Conservation (phyloP, 2,113 vertebrate genomes). For the Holacanthus passer region DNA sequence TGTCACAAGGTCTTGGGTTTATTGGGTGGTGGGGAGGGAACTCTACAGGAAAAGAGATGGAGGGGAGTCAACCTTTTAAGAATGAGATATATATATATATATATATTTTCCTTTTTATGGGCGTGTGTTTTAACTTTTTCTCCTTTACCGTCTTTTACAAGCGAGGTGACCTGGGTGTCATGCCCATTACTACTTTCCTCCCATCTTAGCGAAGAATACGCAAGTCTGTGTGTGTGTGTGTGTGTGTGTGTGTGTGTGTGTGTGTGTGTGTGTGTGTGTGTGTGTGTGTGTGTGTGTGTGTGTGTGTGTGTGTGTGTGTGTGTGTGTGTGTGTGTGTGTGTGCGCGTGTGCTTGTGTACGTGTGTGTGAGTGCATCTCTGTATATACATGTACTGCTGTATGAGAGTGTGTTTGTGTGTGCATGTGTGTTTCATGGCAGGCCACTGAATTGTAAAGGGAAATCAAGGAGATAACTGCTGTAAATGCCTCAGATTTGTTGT, state of each 20-base stretch:
- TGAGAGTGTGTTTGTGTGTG: slow-evolving; percentile 55
- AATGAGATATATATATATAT: slow-evolving; percentile 73
- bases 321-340: slow-evolving; percentile 62
- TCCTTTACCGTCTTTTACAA: slow-evolving; percentile 86
- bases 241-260: neutral
- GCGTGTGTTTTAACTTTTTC: slow-evolving; percentile 82
- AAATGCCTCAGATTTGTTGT: slow-evolving; percentile 93
- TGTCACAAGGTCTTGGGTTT: slow-evolving; percentile 85
- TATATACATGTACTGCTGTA: slow-evolving; percentile 76
- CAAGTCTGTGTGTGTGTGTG: slow-evolving; percentile 16
- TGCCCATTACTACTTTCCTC: slow-evolving; percentile 82
- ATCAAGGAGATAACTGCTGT: slow-evolving; percentile 93
- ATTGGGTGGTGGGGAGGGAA: slow-evolving; percentile 71
- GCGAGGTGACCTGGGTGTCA: slow-evolving; percentile 88
- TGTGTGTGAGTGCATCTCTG: slow-evolving; percentile 51
- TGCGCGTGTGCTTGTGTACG: slow-evolving; percentile 60
- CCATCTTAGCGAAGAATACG: slow-evolving; percentile 68
- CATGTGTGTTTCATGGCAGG: slow-evolving; percentile 85
- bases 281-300: slow-evolving; percentile 19
- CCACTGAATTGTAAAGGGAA: slow-evolving; percentile 94
- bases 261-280: slow-evolving; percentile 28
- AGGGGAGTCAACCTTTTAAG: slow-evolving; percentile 74
- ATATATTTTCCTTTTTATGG: slow-evolving; percentile 80
- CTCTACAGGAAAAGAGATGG: slow-evolving; percentile 65
- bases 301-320: slow-evolving; percentile 52